Conservation (phyloP, 2,888 invertebrate genomes). For the Orthosia gothica region DNA sequence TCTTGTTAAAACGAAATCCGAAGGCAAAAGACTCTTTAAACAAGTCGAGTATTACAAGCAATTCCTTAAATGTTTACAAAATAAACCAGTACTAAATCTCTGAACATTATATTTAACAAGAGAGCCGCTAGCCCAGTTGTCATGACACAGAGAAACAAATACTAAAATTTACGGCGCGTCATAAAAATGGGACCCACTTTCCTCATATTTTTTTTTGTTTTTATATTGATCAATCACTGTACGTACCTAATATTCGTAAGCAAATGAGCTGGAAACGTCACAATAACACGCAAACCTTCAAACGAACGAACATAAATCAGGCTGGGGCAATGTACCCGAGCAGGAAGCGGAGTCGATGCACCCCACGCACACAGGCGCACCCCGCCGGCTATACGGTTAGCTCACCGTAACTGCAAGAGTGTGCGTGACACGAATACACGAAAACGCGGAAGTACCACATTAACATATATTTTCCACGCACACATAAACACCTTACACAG, state of each 20-base stretch:
- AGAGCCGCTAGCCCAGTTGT: slow-evolving; percentile 18
- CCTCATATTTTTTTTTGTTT: slow-evolving; percentile 58
- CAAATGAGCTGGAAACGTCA: slow-evolving; percentile 82
- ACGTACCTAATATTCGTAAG: slow-evolving; percentile 62
- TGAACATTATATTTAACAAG: slow-evolving; percentile 1
- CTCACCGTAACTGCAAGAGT: slow-evolving; percentile 60
- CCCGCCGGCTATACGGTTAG: slow-evolving; percentile 52
- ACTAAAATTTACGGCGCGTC: slow-evolving; percentile 42
- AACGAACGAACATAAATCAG: slow-evolving; percentile 86
- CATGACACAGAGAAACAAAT: slow-evolving; percentile 32
- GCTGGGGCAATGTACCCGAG: slow-evolving; percentile 88
- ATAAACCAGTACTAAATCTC: background rate
- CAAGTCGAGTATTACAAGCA: background rate
- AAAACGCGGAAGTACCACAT: slow-evolving; percentile 88
- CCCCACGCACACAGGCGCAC: slow-evolving; percentile 80
- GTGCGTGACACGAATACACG: slow-evolving; percentile 85
- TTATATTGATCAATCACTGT: slow-evolving; percentile 73
- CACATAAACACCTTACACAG: slow-evolving; percentile 70
- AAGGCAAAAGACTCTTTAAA: background rate
- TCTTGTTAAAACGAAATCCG: background rate
- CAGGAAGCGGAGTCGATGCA: slow-evolving; percentile 90
- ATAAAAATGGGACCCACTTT: slow-evolving; percentile 52
- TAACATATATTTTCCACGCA: slow-evolving; percentile 87
- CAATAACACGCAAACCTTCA: slow-evolving; percentile 87
- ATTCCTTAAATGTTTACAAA: background rate